Evolutionary conservation across 2,888 invertebrate genomes (phyloP).

Genomic region (Adelphocoris suturalis): DNA sequence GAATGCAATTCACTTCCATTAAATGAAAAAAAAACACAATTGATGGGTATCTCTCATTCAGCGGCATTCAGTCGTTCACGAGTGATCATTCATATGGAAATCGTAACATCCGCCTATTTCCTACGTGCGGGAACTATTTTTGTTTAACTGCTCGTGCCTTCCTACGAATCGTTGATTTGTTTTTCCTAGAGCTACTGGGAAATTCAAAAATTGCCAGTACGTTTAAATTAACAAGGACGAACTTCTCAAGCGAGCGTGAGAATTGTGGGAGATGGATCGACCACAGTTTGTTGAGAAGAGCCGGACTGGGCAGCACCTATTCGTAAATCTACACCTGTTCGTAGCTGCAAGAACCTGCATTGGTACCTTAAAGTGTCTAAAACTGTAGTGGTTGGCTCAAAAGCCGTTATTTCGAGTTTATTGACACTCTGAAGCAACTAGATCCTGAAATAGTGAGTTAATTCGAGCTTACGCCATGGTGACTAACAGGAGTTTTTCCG

Average conservation of each 20-base stretch:
- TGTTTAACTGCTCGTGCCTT: too few relatives aligned
- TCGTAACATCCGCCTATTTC: too few relatives aligned
- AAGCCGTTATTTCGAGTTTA: too few relatives aligned
- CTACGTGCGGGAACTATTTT: too few relatives aligned
- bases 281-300: too few relatives aligned
- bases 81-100: too few relatives aligned
- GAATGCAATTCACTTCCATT: too few relatives aligned
- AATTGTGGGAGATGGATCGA: background rate
- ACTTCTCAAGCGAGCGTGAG: slow-evolving; percentile 1
- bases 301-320: too few relatives aligned
- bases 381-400: background rate
- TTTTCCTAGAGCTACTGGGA: slow-evolving; percentile 4
- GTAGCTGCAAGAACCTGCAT: background rate
- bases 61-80: too few relatives aligned
- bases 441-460: background rate
- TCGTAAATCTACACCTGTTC: background rate
- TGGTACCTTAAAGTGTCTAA: background rate
- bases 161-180: background rate
- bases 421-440: background rate
- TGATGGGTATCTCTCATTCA: too few relatives aligned
- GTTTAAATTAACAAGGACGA: slow-evolving; percentile 12
- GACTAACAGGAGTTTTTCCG: slow-evolving; percentile 47
- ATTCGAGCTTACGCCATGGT: background rate
- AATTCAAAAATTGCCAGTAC: background rate
- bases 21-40: too few relatives aligned